Percentiles rank a stretch among this genome's conserved stretches.
Evolutionary conservation across 2,888 invertebrate genomes (phyloP).

Genomic region (Melieria crassipennis): DNA sequence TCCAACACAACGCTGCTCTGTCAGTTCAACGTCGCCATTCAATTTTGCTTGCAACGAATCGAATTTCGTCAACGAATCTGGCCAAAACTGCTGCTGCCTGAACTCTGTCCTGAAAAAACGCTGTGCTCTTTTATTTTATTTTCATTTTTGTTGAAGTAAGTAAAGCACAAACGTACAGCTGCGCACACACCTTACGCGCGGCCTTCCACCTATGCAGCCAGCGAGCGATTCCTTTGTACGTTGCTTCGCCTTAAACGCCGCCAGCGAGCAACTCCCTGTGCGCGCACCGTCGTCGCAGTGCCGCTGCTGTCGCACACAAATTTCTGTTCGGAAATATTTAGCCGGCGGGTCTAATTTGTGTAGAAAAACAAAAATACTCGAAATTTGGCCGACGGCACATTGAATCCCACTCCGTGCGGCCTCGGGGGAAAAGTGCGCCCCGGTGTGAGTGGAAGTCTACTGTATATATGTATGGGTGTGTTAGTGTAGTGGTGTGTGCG

Average conservation of each 20-base stretch:
- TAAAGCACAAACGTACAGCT: too few relatives aligned
- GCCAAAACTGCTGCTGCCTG: too few relatives aligned
- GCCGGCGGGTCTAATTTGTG: constrained; percentile 38
- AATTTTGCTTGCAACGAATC: too few relatives aligned
- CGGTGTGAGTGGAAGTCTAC: neutral
- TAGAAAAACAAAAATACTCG: constrained; percentile 35
- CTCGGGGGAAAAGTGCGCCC: too few relatives aligned
- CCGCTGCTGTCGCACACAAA: neutral
- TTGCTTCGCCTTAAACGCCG: neutral
- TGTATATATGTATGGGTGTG: constrained; percentile 4
- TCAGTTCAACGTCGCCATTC: too few relatives aligned
- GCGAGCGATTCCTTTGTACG: neutral
- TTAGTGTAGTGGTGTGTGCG: neutral
- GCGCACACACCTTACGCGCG: neutral
- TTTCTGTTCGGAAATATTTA: constrained; percentile 14
- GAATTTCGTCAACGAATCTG: too few relatives aligned
- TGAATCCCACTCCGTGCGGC: constrained; percentile 15
- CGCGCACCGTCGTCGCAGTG: neutral
- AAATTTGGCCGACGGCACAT: constrained; percentile 19
- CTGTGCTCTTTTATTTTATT: too few relatives aligned
- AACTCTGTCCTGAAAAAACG: too few relatives aligned
- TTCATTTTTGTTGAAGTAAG: too few relatives aligned
- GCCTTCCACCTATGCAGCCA: neutral
- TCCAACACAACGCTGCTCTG: too few relatives aligned
- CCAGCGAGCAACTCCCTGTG: neutral